These are phyloP conservation scores for Pegoplata infirma DNA, from an alignment of 2,888 invertebrate genomes.

Conservation along the genomic window DNA sequence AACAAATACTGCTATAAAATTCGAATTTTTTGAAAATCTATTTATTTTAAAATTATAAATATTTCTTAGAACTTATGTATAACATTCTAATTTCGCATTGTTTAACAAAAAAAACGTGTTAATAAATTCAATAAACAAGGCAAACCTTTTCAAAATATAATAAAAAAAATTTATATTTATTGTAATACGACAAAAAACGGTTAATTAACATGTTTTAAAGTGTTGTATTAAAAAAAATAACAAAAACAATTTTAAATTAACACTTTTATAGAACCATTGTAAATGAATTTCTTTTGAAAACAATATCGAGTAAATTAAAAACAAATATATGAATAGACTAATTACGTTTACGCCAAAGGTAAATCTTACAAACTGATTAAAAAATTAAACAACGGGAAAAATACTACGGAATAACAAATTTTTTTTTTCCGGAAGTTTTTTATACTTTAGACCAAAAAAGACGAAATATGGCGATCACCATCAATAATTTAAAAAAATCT, in stretches of 20 bases:
- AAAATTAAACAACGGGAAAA: too few relatives aligned
- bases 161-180: background rate
- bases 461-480: too few relatives aligned
- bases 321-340: background rate
- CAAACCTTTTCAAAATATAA: background rate
- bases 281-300: conserved; percentile 2
- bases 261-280: background rate
- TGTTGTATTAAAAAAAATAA: background rate
- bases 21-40: too few relatives aligned
- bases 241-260: background rate
- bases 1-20: too few relatives aligned
- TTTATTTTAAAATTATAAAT: too few relatives aligned
- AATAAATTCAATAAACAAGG: background rate
- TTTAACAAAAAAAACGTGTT: background rate
- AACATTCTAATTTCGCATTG: background rate
- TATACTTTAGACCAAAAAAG: too few relatives aligned
- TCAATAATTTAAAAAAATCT: too few relatives aligned
- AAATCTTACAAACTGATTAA: background rate
- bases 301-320: background rate
- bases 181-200: background rate
- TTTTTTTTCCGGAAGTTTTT: too few relatives aligned
- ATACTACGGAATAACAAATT: too few relatives aligned
- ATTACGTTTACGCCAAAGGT: background rate
- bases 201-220: background rate
- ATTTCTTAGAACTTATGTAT: too few relatives aligned